Conservation (phyloP, 2,888 invertebrate species). For the Pyralis farinalis region DNA sequence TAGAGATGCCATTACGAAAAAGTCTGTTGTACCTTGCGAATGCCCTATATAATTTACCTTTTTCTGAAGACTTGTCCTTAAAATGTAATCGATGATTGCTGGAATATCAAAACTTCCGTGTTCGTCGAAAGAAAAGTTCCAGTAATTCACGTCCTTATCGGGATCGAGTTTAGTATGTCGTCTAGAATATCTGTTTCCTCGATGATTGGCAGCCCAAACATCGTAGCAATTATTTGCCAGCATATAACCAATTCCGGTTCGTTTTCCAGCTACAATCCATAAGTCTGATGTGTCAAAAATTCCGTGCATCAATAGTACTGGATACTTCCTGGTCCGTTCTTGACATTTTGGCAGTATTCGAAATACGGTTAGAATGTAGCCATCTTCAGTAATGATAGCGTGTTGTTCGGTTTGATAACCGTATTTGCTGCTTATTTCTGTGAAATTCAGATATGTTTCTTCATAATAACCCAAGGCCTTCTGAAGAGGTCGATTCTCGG, state of each 20-base stretch:
- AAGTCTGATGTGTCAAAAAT: constrained; percentile 47
- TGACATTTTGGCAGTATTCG: constrained; percentile 45
- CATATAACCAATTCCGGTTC: constrained; percentile 42
- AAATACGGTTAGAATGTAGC: constrained; percentile 51
- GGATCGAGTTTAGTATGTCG: constrained; percentile 71
- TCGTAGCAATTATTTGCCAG: constrained; percentile 80
- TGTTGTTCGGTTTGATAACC: constrained; percentile 45
- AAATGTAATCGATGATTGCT: constrained; percentile 72
- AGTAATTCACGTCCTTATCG: constrained; percentile 56
- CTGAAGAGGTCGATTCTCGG: constrained; percentile 47
- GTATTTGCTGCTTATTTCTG: constrained; percentile 49
- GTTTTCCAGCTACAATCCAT: constrained; percentile 47
- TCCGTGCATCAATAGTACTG: constrained; percentile 54
- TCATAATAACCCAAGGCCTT: constrained; percentile 50
- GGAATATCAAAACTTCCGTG: constrained; percentile 86
- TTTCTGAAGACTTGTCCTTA: constrained; percentile 62
- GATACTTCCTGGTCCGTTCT: constrained; percentile 26
- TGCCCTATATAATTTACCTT: constrained; percentile 85
- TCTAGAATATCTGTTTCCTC: constrained; percentile 83
- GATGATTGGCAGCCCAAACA: constrained; percentile 58
- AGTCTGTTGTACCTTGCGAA: constrained; percentile 84
- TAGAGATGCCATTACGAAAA: constrained; percentile 76
- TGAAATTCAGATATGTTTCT: constrained; percentile 59
- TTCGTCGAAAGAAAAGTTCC: constrained; percentile 85
- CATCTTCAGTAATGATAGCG: constrained; percentile 48